Conservation (phyloP, 2,113 vertebrate species). For the Vimba vimba region DNA sequence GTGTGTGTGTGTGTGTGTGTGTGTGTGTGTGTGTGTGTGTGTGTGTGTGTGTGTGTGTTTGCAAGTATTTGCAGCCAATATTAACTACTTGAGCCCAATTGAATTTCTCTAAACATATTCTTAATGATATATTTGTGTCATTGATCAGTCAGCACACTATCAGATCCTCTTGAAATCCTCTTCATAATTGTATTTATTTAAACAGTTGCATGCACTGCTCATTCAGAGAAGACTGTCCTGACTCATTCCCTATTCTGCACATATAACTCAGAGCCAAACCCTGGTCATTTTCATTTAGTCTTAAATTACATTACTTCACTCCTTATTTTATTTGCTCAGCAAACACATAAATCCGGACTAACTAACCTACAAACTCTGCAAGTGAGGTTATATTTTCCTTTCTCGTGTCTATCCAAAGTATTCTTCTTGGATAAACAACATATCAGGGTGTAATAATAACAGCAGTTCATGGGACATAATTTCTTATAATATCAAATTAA, state of each 20-base stretch:
- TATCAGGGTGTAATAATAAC: background rate
- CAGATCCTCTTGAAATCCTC: slow-evolving; percentile 58
- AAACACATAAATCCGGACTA: slow-evolving; percentile 51
- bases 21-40: slow-evolving; percentile 23
- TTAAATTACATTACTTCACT: slow-evolving; percentile 67
- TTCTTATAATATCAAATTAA: slow-evolving; percentile 1
- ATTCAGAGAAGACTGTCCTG: slow-evolving; percentile 59
- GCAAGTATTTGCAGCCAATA: background rate
- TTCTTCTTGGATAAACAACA: slow-evolving; percentile 31
- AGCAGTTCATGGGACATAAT: background rate
- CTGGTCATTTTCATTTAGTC: slow-evolving; percentile 63
- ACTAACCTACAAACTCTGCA: slow-evolving; percentile 31
- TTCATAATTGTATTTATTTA: slow-evolving; percentile 60
- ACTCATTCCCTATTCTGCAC: slow-evolving; percentile 50
- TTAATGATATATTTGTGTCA: slow-evolving; percentile 57
- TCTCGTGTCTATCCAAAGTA: slow-evolving; percentile 7
- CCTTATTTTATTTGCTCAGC: slow-evolving; percentile 60
- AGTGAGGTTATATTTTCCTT: slow-evolving; percentile 22
- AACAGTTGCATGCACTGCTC: slow-evolving; percentile 61
- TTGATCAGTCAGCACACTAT: slow-evolving; percentile 44
- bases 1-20: slow-evolving; percentile 34
- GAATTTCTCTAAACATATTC: slow-evolving; percentile 51
- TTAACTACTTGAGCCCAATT: slow-evolving; percentile 27
- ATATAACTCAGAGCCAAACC: slow-evolving; percentile 58
- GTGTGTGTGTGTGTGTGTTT: slow-evolving; percentile 3